Evolutionary conservation across 2,113 vertebrate species (phyloP), one percentile per base, ranked within the genome.

Genomic region (Sterrhoptilus dennistouni): DNA sequence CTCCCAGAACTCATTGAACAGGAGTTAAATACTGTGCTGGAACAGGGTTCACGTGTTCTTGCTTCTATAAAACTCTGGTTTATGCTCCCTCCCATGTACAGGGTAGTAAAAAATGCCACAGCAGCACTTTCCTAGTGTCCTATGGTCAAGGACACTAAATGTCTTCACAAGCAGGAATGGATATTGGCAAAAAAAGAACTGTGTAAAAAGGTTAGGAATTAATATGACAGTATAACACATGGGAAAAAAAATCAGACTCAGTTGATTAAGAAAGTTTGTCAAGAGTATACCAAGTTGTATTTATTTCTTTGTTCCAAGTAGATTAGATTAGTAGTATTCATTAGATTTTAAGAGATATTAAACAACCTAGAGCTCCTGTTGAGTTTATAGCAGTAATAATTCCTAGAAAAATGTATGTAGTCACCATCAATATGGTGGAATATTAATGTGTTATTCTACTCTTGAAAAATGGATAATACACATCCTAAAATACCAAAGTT

Each of bases 91-190:
- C 71, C 49, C 50, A 7, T 27, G 19, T 14, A 75, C 53, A 81
- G 74, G 22, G 15, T 7, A 61, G 35, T n/a, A 84, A 9, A 68
- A 82, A 90, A 83, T 35, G 28, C 57, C 64, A 36, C 8, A 49
- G 76, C 61, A 83, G 45, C 76, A 88, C 72, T 96, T 96, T 79
- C 63, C 53, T 44, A 25, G 35, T 14, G 85, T 65, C 96, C 96
- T 94, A 80, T 96, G 96, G 89, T 94, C 96, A 96, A 71, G 89
- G 80, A 65, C 87, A 90, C 91, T 72, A 69, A 70, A 72, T 87
- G 70, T 95, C 95, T 97, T 96, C 95, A 95, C 81, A 90, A 87
- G 91, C 93, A 92, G 81, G 93, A 97, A 96, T 83, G 83, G 96
- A 95, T 96, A 96, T 33, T 49, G 56, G 56, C 90, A 82, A 96